phyloP scores from a whole-genome alignment of 2,113 vertebrate genomes.

The Varanus komodoensis region DNA sequence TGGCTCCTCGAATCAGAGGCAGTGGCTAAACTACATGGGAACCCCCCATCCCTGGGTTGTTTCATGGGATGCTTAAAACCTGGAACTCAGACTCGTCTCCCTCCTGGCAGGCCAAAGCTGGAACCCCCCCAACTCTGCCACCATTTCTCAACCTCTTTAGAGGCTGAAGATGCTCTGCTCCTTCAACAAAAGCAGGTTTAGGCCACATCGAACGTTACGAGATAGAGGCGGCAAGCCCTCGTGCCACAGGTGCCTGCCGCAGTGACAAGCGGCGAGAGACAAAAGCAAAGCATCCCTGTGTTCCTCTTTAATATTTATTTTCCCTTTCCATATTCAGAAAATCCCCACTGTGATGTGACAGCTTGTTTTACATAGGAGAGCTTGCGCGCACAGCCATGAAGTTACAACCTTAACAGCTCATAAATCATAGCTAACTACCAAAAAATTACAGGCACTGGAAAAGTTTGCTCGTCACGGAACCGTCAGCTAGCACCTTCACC shows the following conservation, averaged over 20 bases:
- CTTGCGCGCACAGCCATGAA: constrained; percentile 26
- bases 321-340: constrained; percentile 19
- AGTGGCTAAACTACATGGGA: too few relatives aligned
- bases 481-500: neutral
- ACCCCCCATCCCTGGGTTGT: too few relatives aligned
- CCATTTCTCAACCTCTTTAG: neutral
- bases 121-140: too few relatives aligned
- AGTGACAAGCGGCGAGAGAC: neutral
- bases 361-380: constrained; percentile 28
- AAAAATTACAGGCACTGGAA: neutral
- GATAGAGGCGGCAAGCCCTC: neutral
- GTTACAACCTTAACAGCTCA: constrained; percentile 38
- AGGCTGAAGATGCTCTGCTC: neutral
- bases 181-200: neutral
- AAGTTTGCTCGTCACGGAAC: constrained; percentile 2
- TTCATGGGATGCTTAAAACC: too few relatives aligned
- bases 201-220: neutral
- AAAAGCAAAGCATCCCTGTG: constrained; percentile 13
- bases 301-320: constrained; percentile 47
- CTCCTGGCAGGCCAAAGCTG: too few relatives aligned
- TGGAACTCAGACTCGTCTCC: too few relatives aligned
- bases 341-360: constrained; percentile 30
- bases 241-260: neutral
- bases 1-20: too few relatives aligned
- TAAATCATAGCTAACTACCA: constrained; percentile 38